phyloP scores from a whole-genome alignment of 2,797 vertebrate genomes.

The Acanthornis magna region DNA sequence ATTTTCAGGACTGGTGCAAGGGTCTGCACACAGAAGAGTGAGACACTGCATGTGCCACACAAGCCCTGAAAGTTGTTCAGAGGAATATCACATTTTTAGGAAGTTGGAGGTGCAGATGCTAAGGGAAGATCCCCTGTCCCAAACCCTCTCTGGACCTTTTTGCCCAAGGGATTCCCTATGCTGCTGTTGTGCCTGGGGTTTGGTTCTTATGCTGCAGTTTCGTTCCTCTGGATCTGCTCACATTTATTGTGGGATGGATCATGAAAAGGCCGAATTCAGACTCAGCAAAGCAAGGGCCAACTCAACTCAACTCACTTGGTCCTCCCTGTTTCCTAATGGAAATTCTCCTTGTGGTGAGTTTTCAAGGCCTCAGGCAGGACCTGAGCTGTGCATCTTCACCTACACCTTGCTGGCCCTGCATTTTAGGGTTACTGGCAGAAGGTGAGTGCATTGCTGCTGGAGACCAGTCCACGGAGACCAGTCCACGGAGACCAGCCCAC shows the following conservation, averaged over 20 bases:
- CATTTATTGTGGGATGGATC: background rate
- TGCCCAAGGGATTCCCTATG: background rate
- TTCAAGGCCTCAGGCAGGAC: background rate
- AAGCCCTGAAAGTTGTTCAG: background rate
- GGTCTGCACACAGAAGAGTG: background rate
- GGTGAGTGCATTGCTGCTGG: background rate
- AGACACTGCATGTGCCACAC: background rate
- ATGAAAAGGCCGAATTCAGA: background rate
- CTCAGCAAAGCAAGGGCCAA: background rate
- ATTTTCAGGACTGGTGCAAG: fast-evolving
- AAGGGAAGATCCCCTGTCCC: background rate
- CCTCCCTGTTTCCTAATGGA: background rate
- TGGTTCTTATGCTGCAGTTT: background rate
- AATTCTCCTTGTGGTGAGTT: background rate
- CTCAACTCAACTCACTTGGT: background rate
- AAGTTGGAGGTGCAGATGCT: background rate
- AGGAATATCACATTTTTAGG: background rate
- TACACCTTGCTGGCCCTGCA: fast-evolving
- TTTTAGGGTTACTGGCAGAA: background rate
- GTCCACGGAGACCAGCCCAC: too few species aligned
- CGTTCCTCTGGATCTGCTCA: background rate
- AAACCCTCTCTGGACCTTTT: background rate
- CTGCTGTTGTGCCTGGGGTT: background rate
- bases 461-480: too few species aligned
- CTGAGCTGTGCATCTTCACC: background rate